Evolutionary conservation across 2,113 vertebrate genomes (phyloP).

Genomic region (Empidonax traillii): DNA sequence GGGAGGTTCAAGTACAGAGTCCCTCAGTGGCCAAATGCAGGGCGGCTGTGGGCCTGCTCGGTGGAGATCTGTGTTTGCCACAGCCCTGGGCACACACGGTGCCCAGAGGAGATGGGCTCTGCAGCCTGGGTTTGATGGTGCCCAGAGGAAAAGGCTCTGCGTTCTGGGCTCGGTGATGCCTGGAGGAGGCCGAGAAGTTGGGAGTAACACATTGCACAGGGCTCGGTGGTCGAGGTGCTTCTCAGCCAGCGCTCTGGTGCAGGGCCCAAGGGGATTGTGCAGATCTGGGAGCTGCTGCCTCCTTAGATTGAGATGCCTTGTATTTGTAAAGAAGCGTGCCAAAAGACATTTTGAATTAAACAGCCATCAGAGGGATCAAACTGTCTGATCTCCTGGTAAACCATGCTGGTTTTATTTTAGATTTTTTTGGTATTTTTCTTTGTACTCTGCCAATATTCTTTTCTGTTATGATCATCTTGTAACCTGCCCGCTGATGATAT

Average conservation of each 20-base stretch:
- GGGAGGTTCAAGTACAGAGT: neutral
- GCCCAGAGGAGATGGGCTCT: neutral
- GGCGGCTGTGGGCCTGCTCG: neutral
- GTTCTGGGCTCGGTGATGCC: neutral
- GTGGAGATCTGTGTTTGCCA: neutral
- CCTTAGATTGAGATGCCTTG: neutral
- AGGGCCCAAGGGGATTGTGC: neutral
- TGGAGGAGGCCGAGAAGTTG: neutral
- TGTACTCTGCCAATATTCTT: neutral
- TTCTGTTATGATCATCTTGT: neutral
- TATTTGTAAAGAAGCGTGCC: neutral
- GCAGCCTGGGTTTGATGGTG: no score
- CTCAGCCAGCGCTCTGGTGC: neutral
- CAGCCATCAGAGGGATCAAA: neutral
- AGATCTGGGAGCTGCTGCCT: neutral
- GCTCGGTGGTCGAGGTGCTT: neutral
- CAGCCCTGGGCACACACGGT: neutral
- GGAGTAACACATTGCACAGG: fast-evolving
- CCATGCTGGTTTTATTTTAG: neutral
- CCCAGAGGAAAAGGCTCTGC: neutral
- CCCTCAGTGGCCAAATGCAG: no score
- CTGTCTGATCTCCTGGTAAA: neutral
- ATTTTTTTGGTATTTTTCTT: neutral
- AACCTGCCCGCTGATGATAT: neutral
- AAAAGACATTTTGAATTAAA: neutral